Percentiles rank a stretch among this genome's conserved stretches.
These are phyloP conservation scores for Drosophila tani DNA, from an alignment of 1,140 invertebrate genomes.

Conservation along the genomic window DNA sequence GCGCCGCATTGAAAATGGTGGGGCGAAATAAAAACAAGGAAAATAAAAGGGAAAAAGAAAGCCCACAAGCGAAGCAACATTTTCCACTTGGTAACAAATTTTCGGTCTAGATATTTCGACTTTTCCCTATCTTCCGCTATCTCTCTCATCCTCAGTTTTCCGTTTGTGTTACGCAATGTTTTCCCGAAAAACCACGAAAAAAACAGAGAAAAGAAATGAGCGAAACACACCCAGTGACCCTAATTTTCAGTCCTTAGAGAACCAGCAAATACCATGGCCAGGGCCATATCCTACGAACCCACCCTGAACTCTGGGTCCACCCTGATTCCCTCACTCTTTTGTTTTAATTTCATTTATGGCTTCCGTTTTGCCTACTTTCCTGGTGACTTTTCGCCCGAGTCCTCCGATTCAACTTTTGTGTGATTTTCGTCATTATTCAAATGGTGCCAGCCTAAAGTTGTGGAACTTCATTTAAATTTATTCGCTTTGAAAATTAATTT, in stretches of 20 bases:
- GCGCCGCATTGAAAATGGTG: constrained; percentile 73
- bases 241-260: constrained; percentile 79
- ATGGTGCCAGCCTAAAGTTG: constrained; percentile 37
- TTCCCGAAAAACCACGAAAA: constrained; percentile 35
- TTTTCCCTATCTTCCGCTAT: constrained; percentile 44
- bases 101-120: constrained; percentile 68
- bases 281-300: constrained; percentile 37
- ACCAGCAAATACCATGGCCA: constrained; percentile 65
- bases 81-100: constrained; percentile 74
- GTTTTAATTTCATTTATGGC: constrained; percentile 84
- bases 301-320: constrained; percentile 39
- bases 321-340: constrained; percentile 44
- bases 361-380: constrained; percentile 74
- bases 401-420: constrained; percentile 44
- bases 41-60: constrained; percentile 25
- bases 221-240: constrained; percentile 80
- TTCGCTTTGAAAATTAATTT: constrained; percentile 31
- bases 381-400: constrained; percentile 58
- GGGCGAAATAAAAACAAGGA: constrained; percentile 41
- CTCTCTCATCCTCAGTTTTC: constrained; percentile 18
- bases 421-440: constrained; percentile 53
- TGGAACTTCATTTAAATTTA: constrained; percentile 47
- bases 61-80: constrained; percentile 50
- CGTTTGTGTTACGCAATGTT: constrained; percentile 59
- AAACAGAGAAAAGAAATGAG: constrained; percentile 16